Conservation (phyloP, 1,140 invertebrate species). For the Phenacoccus solenopsis region DNA sequence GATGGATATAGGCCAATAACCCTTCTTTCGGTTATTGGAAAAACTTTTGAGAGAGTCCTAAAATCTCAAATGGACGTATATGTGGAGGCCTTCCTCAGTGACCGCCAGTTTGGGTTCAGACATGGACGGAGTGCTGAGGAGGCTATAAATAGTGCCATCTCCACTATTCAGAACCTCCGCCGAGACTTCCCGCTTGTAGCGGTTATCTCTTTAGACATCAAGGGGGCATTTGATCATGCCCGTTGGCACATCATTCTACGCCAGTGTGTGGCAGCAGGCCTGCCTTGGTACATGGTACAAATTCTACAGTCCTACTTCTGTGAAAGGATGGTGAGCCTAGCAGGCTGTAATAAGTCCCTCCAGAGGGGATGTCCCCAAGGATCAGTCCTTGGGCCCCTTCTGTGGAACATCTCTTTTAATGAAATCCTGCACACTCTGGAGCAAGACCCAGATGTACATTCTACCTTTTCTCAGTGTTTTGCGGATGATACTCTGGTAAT, state of each 20-base stretch:
- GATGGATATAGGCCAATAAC: neutral
- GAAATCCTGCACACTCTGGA: no score
- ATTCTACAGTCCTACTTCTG: neutral
- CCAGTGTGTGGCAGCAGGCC: neutral
- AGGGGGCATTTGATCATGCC: slow-evolving; percentile 7
- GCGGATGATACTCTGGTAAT: no score
- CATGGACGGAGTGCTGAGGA: neutral
- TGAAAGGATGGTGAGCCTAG: neutral
- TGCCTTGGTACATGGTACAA: neutral
- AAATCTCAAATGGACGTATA: neutral
- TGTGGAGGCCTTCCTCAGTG: neutral
- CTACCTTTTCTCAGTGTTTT: no score
- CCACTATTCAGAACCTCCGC: neutral
- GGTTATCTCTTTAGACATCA: slow-evolving; percentile 7
- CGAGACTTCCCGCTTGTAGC: neutral
- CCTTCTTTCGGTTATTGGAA: neutral
- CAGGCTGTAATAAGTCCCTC: no score
- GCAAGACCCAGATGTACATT: no score
- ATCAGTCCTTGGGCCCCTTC: no score
- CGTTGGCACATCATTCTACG: neutral
- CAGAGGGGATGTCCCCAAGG: no score
- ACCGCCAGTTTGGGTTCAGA: neutral
- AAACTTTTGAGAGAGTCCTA: neutral
- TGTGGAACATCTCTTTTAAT: no score
- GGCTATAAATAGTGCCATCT: neutral